Evolutionary conservation across 1,140 invertebrate genomes (phyloP), one percentile per base, ranked within the genome.

Genomic region (Sitodiplosis mosellana): DNA sequence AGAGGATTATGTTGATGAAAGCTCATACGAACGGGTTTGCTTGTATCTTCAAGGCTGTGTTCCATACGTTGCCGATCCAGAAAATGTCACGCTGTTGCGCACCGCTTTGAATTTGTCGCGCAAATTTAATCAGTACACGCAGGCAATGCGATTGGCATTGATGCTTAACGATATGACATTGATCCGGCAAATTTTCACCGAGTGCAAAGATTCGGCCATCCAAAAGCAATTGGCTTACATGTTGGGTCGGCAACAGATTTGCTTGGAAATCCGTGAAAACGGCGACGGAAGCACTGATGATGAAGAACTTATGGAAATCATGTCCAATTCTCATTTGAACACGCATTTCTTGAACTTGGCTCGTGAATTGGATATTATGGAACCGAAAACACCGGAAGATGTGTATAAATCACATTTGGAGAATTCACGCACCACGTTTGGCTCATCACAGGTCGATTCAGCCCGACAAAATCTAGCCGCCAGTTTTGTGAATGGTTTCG

Each of bases 321-420:
- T 99, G 75, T 87, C 91, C 0, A 99, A 99, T 69, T 80, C 87
- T 2, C 86, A 97, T 55, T 72, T 99, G 20, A 97, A 96, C 66
- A 87, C 89, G 59, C 88, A 99, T 58, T 99, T 98, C 59, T 69
- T 97, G 1, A 91, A 90, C 57, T 70, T 99, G 45, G 96, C 85
- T 2, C 81, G 95, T 66, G 96, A 99, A 76, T 75, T 99, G 59
- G 96, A 99, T 63, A 99, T 99, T 54, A 94, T 98, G 84, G 94
- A 99, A 63, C 90, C 96, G 0, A 99, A 99, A 70, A 93, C 91
- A 7, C 95, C 96, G 0, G 95, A 99, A 65, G 95, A 98, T 67
- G 94, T 99, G 11, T 99, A 99, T 69, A 99, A 99, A 68, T 90
- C 89, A 8, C 94, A 98, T 73, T 68, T 99, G 50, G 95, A 99